phyloP scores from a whole-genome alignment of 2,888 invertebrate species.

The Cotesia congregata region DNA sequence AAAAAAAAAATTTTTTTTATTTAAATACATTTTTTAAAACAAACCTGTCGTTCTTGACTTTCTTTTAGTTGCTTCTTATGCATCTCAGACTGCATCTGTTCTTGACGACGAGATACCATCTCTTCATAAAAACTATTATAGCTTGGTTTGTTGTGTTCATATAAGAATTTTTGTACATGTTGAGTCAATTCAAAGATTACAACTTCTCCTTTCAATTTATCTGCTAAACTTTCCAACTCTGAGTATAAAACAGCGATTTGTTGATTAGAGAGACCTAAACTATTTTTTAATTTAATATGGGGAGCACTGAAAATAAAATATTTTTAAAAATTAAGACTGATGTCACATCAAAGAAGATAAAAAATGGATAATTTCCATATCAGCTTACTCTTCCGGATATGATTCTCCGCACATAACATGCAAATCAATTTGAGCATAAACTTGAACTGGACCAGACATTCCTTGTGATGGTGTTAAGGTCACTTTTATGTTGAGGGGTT shows the following conservation, averaged over 20 bases:
- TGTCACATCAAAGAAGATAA: not conserved
- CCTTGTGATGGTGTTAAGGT: conserved; percentile 84
- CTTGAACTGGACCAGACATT: conserved; percentile 76
- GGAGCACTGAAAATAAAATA: conserved; percentile 74
- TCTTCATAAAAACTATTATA: conserved; percentile 90
- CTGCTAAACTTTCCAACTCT: conserved; percentile 76
- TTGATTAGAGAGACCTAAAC: conserved; percentile 84
- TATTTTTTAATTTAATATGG: conserved; percentile 78
- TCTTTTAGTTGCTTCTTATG: conserved; percentile 77
- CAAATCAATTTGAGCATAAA: conserved; percentile 82
- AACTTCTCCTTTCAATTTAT: conserved; percentile 80
- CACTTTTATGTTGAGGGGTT: conserved; percentile 82
- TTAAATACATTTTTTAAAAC: conserved; percentile 7
- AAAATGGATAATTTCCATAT: not conserved
- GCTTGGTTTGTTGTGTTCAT: conserved; percentile 85
- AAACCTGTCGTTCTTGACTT: conserved; percentile 72
- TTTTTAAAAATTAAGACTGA: not conserved
- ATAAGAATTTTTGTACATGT: conserved; percentile 84
- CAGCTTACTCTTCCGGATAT: conserved; percentile 86
- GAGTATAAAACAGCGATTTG: conserved; percentile 76
- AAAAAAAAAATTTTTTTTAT: not conserved
- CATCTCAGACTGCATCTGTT: conserved; percentile 76
- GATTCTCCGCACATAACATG: conserved; percentile 80
- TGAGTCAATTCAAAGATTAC: conserved; percentile 90
- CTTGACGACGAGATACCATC: conserved; percentile 83